Base-by-base conservation (phyloP, 1,140 invertebrate genomes). In the Anthonomus grandis region DNA sequence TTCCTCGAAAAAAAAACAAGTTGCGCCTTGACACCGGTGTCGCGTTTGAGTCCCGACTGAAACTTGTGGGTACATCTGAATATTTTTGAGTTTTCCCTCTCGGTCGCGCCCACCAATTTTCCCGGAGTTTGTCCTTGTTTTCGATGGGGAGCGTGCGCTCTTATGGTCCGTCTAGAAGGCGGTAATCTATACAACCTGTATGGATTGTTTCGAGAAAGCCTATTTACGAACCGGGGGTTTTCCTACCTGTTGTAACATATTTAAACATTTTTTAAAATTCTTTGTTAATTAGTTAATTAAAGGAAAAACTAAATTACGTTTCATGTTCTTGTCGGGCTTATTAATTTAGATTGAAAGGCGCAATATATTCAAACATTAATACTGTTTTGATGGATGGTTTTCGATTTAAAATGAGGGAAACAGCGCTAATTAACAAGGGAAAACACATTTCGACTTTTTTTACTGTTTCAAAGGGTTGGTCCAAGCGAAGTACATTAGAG, bases 111-210 rank as follows among this genome's bases (percentile, higher is more conserved):
- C 12, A 12, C 18, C n/a, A 24, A 12, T 12, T 4, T 38, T 38
- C n/a, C 0, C 27, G 13, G 18, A 49, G 47, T 36, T 4, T 19
- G 18, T 41, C 49, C 37, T 41, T 24, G 10, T 51, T 22, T 25
- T 19, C 3, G 9, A 9, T 25, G 36, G 2, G n/a, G 36, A 41
- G 4, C 23, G 10, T 51, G 49, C 49, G 49, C 37, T n/a, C n/a
- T n/a, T n/a, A n/a, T n/a, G n/a, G n/a, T n/a, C n/a, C n/a, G 18
- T 8, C 10, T 3, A 37, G 47, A 15, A 22, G 31, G 12, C 34
- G 17, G n/a, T 15, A 51, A 51, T 51, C 49, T 41, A 51, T 51
- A 51, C 49, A 51, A 51, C 49, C 49, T 51, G 49, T 51, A 51
- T 51, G 49, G 49, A 51, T 51, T 51, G 49, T 51, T 51, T 51